Evolutionary conservation across 2,888 invertebrate species (phyloP).

Genomic region (Iphiclides podalirius): DNA sequence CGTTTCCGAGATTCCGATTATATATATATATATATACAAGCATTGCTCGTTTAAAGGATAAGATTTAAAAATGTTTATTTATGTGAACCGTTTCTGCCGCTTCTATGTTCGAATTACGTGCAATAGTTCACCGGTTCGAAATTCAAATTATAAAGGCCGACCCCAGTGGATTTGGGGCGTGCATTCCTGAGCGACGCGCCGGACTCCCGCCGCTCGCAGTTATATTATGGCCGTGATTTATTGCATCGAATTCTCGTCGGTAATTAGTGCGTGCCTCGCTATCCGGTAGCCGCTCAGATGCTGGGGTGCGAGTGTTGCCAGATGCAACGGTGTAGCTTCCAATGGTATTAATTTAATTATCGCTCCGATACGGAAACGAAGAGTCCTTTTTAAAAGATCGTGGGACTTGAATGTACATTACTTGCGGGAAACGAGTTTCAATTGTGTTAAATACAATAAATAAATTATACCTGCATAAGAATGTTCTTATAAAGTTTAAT

Average conservation of each 20-base stretch:
- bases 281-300: constrained; percentile 10
- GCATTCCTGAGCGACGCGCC: constrained; percentile 67
- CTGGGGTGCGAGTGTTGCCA: constrained; percentile 26
- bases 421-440: too few species aligned
- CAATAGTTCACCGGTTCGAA: constrained; percentile 28
- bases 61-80: too few species aligned
- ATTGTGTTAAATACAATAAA: too few species aligned
- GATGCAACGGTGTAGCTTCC: constrained; percentile 8
- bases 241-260: constrained; percentile 77
- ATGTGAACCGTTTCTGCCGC: too few species aligned
- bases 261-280: constrained; percentile 77
- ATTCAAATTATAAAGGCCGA: constrained; percentile 51
- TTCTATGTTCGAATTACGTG: constrained; percentile 16
- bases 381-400: too few species aligned
- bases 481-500: too few species aligned
- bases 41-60: too few species aligned
- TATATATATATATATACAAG: too few species aligned
- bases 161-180: constrained; percentile 62
- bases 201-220: constrained; percentile 52
- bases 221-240: constrained; percentile 79
- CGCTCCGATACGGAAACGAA: too few species aligned
- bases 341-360: constrained; percentile 1
- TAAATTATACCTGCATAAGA: too few species aligned
- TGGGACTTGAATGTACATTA: too few species aligned
- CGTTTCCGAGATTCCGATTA: too few species aligned